Evolutionary conservation across 2,888 invertebrate genomes (phyloP).

Genomic region (Lycocerus yunnanus): DNA sequence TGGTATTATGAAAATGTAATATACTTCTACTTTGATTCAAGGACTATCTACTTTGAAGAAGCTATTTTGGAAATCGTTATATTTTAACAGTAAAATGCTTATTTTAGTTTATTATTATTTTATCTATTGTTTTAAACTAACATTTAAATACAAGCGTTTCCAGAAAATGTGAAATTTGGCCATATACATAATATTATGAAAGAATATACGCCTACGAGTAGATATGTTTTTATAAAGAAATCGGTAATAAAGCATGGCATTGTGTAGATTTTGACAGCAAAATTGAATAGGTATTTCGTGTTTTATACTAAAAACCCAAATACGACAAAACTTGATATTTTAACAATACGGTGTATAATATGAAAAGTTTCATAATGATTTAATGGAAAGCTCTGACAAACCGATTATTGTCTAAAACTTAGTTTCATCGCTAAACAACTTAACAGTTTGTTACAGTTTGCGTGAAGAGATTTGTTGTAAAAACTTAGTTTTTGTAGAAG

Average conservation of each 20-base stretch:
- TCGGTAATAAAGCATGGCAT: neutral
- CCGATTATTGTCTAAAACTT: neutral
- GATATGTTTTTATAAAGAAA: neutral
- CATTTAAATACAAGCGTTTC: no score
- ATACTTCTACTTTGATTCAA: no score
- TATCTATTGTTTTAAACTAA: no score
- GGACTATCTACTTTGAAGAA: no score
- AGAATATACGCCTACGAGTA: no score
- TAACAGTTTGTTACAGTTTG: neutral
- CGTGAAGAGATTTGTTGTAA: neutral
- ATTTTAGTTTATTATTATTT: no score
- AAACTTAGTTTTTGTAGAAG: neutral
- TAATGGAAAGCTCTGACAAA: neutral
- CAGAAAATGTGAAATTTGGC: no score
- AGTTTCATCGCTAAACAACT: neutral
- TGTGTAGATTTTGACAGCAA: neutral
- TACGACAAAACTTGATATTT: neutral
- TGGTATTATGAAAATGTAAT: no score
- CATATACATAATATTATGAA: no score
- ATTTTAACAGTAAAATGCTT: no score
- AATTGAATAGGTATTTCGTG: neutral
- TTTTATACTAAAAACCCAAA: neutral
- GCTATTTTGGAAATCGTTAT: no score
- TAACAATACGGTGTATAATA: neutral
- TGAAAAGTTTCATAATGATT: neutral